phyloP scores from a whole-genome alignment of 2,113 vertebrate species.

The Steatornis caripensis region DNA sequence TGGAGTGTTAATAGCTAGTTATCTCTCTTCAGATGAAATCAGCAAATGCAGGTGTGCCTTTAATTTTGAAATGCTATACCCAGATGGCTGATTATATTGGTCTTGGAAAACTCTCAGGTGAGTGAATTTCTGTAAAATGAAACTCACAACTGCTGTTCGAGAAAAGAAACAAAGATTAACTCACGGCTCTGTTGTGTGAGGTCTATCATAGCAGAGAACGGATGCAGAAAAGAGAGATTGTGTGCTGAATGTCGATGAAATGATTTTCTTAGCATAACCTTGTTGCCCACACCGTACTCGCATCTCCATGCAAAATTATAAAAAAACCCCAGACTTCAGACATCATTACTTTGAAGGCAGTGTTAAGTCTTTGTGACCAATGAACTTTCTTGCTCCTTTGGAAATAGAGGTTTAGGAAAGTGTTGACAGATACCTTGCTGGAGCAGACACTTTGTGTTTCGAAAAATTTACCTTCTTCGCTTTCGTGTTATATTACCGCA shows the following conservation, averaged over 20 bases:
- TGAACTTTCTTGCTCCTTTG: neutral
- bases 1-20: neutral
- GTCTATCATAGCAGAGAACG: neutral
- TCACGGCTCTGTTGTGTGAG: neutral
- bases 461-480: neutral
- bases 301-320: neutral
- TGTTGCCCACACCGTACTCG: neutral
- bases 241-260: neutral
- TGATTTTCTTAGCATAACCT: neutral
- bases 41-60: neutral
- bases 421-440: neutral
- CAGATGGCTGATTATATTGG: neutral
- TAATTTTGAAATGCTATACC: neutral
- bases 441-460: neutral
- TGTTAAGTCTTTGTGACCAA: neutral
- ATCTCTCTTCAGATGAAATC: neutral
- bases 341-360: neutral
- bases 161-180: neutral
- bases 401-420: neutral
- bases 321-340: neutral
- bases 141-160: neutral
- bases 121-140: neutral
- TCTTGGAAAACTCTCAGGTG: neutral
- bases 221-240: neutral
- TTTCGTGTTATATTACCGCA: neutral